These are phyloP conservation scores for Gymnobelideus leadbeateri DNA, from an alignment of 2,113 vertebrate genomes.

Conservation along the genomic window DNA sequence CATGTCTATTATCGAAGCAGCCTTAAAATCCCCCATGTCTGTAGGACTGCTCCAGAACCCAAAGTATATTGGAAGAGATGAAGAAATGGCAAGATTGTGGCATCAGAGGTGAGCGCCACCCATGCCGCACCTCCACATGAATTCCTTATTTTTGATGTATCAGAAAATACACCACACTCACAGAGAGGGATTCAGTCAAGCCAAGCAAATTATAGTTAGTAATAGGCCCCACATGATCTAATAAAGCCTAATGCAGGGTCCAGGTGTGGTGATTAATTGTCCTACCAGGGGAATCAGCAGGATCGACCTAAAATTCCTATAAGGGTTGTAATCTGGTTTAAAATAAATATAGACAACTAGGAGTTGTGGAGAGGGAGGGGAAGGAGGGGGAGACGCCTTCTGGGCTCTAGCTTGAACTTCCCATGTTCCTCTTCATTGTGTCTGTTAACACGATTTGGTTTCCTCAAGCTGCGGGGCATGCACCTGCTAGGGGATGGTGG, in stretches of 20 bases:
- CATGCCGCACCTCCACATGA: background rate
- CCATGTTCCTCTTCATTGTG: background rate
- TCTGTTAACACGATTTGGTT: background rate
- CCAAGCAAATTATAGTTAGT: constrained; percentile 79
- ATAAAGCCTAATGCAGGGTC: constrained; percentile 77
- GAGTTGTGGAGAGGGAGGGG: background rate
- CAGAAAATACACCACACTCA: constrained; percentile 72
- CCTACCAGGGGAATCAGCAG: constrained; percentile 79
- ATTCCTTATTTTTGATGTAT: constrained; percentile 72
- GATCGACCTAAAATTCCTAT: constrained; percentile 55
- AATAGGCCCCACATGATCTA: constrained; percentile 77
- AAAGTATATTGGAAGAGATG: constrained; percentile 35
- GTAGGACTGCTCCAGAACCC: constrained; percentile 70
- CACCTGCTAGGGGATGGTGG: background rate
- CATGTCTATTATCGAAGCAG: constrained; percentile 69
- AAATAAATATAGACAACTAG: background rate
- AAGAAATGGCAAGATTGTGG: background rate
- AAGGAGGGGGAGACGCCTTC: background rate
- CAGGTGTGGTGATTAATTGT: constrained; percentile 78
- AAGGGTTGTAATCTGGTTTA: background rate
- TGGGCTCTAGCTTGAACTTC: background rate
- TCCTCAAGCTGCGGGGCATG: background rate
- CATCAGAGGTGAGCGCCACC: background rate
- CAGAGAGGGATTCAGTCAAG: constrained; percentile 67
- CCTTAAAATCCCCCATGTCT: constrained; percentile 70